These are phyloP conservation scores for Nixonia krombeini DNA, from an alignment of 1,140 invertebrate species.

Conservation along the genomic window DNA sequence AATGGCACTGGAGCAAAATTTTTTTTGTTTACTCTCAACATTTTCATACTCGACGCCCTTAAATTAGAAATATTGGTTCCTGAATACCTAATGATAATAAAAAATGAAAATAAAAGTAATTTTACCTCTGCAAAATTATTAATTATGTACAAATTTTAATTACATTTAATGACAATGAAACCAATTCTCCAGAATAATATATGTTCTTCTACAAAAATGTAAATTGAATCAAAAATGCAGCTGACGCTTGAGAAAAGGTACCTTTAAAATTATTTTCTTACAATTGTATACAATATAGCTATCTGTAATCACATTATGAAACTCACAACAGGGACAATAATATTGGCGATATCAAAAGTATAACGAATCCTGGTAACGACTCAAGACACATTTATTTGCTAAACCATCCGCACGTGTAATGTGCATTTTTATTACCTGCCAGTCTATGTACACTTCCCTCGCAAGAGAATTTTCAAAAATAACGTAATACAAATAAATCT, in stretches of 20 bases:
- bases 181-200: no score
- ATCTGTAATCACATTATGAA: not conserved
- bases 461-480: constrained; percentile 33
- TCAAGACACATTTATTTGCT: constrained; percentile 68
- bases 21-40: no score
- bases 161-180: no score
- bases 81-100: no score
- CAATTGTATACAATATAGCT: not conserved
- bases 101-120: no score
- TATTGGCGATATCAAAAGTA: constrained; percentile 4
- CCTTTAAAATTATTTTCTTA: constrained; percentile 7
- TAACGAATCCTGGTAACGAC: constrained; percentile 56
- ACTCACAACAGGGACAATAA: not conserved
- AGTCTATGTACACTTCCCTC: constrained; percentile 41
- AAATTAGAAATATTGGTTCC: no score
- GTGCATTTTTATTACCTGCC: constrained; percentile 23
- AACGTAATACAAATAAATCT: constrained; percentile 33
- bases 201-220: no score
- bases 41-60: no score
- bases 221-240: not conserved
- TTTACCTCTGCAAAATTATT: no score
- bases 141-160: no score
- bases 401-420: constrained; percentile 48
- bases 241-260: not conserved
- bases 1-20: no score